A percentile compares a stretch with the other conserved stretches of the same genome.
These are phyloP conservation scores for Metalampra italica DNA, from an alignment of 2,888 invertebrate species.

Conservation along the genomic window DNA sequence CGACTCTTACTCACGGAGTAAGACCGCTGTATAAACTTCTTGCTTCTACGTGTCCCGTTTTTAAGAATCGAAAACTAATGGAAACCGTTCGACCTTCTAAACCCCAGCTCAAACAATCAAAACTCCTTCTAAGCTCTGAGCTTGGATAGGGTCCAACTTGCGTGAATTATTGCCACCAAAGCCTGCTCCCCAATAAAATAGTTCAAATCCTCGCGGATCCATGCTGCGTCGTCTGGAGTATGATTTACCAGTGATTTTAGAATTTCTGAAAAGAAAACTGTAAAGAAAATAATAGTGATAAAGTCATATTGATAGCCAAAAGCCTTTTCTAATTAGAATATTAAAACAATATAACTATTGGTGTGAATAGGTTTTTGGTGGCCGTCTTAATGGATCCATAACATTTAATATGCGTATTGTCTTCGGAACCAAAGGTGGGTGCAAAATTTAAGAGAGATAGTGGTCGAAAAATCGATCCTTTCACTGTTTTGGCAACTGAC, in stretches of 20 bases:
- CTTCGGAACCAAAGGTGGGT: too few relatives aligned
- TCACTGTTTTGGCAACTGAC: too few relatives aligned
- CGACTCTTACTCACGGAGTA: too few relatives aligned
- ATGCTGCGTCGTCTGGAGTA: conserved; percentile 9
- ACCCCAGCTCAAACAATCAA: conserved; percentile 31
- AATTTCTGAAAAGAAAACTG: neutral
- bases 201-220: conserved; percentile 29
- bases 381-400: too few relatives aligned
- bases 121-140: conserved; percentile 24
- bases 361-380: too few relatives aligned
- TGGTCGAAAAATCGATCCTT: too few relatives aligned
- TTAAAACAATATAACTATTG: too few relatives aligned
- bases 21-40: neutral
- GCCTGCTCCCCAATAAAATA: conserved; percentile 37
- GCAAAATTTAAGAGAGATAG: too few relatives aligned
- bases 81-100: conserved; percentile 2
- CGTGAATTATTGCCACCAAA: conserved; percentile 35
- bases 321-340: neutral
- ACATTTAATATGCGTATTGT: too few relatives aligned
- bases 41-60: neutral
- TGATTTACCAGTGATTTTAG: conserved; percentile 34
- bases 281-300: too few relatives aligned
- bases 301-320: conserved; percentile 14
- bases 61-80: neutral
- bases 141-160: conserved; percentile 43